phyloP scores from a whole-genome alignment of 2,113 vertebrate species.

The Hystrix brachyura region DNA sequence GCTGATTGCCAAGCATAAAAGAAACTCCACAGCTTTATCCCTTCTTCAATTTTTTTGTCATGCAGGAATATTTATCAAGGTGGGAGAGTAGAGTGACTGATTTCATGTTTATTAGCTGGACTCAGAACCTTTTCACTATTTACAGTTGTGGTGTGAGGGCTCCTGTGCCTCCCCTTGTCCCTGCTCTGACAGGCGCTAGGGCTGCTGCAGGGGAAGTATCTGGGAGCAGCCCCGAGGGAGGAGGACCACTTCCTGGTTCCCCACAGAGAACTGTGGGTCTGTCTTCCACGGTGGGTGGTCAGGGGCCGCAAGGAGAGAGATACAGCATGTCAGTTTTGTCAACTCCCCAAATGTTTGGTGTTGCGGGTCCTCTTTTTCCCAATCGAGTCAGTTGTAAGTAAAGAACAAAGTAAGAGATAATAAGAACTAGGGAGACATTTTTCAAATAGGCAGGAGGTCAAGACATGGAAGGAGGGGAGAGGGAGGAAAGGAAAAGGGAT shows the following conservation, averaged over 20 bases:
- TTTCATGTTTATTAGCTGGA: background rate
- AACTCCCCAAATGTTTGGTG: background rate
- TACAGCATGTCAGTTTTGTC: fast-evolving
- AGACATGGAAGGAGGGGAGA: background rate
- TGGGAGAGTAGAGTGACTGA: background rate
- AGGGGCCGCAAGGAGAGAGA: background rate
- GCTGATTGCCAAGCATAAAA: background rate
- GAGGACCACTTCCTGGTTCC: too few relatives aligned
- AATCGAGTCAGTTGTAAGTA: background rate
- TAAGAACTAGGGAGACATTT: background rate
- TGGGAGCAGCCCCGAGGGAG: background rate
- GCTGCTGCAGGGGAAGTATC: background rate
- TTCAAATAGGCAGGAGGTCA: background rate
- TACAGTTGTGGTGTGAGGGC: background rate
- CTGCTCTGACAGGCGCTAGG: background rate
- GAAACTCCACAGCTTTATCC: background rate
- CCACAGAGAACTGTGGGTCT: background rate
- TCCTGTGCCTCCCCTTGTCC: background rate
- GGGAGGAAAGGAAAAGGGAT: background rate
- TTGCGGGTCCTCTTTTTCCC: background rate
- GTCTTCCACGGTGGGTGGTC: too few relatives aligned
- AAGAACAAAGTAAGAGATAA: background rate
- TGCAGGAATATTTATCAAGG: background rate
- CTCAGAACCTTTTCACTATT: background rate
- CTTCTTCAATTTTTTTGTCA: background rate